phyloP scores from a whole-genome alignment of 2,888 invertebrate species.

The Leuctra nigra region DNA sequence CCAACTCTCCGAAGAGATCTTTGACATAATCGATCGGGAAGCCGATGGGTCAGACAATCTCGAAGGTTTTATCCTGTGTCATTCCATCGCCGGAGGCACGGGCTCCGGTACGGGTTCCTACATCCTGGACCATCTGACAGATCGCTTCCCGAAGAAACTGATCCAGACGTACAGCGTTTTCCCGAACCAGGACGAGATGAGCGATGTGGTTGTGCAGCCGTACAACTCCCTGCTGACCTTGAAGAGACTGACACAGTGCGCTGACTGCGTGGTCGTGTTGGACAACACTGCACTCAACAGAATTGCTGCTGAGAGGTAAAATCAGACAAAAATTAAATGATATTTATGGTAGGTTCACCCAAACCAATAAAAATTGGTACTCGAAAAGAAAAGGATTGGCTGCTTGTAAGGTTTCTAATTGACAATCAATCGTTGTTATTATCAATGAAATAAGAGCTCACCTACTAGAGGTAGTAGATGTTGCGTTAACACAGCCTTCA shows the following conservation, averaged over 20 bases:
- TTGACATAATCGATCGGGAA: constrained; percentile 97
- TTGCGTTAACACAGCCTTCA: too few species aligned
- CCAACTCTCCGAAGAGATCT: constrained; percentile 89
- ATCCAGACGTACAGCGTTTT: constrained; percentile 99
- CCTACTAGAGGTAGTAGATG: too few species aligned
- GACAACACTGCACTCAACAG: constrained; percentile 97
- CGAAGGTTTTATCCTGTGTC: constrained; percentile 97
- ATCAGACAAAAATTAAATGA: too few species aligned
- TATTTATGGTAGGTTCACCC: too few species aligned
- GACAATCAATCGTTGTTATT: too few species aligned
- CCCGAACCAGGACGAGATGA: constrained; percentile 93
- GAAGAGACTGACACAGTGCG: constrained; percentile 88
- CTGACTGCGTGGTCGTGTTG: constrained; percentile 94
- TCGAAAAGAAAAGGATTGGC: too few species aligned
- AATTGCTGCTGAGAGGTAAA: constrained; percentile 77
- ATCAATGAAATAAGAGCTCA: too few species aligned
- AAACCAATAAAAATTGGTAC: too few species aligned
- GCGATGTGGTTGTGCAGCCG: constrained; percentile 94
- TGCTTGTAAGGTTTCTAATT: too few species aligned
- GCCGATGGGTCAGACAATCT: constrained; percentile 98
- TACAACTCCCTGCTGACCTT: constrained; percentile 94
- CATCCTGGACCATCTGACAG: constrained; percentile 79
- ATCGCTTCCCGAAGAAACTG: constrained; percentile 94
- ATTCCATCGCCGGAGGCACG: constrained; percentile 98
- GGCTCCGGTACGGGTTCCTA: constrained; percentile 99